phyloP scores from a whole-genome alignment of 2,888 invertebrate genomes.

The Lydus trimaculatus region DNA sequence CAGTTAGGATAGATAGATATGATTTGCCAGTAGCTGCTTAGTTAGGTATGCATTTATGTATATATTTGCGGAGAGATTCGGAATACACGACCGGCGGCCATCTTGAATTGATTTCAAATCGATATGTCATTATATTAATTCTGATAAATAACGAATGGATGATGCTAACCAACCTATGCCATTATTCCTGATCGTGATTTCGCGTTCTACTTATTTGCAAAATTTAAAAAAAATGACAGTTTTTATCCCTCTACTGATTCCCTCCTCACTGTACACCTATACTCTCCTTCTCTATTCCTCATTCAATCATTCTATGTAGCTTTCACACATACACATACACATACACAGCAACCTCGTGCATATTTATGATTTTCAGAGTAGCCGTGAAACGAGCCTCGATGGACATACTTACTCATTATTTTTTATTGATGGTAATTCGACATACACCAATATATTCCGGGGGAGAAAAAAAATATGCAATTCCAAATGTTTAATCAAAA shows the following conservation, averaged over 20 bases:
- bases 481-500: constrained; percentile 27
- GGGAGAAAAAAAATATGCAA: constrained; percentile 24
- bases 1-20: constrained; percentile 49
- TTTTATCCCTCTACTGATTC: constrained; percentile 31
- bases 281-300: neutral
- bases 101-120: constrained; percentile 56
- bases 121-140: constrained; percentile 58
- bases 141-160: constrained; percentile 52
- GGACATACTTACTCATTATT: constrained; percentile 39
- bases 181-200: constrained; percentile 46
- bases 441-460: constrained; percentile 35
- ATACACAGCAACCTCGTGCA: constrained; percentile 38
- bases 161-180: constrained; percentile 45
- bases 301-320: constrained; percentile 20
- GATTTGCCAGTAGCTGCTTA: constrained; percentile 53
- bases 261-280: constrained; percentile 8
- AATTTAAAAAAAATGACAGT: constrained; percentile 39
- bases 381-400: constrained; percentile 39
- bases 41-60: constrained; percentile 55
- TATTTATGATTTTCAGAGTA: constrained; percentile 40
- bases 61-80: constrained; percentile 51
- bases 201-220: constrained; percentile 39
- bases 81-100: constrained; percentile 49
- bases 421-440: constrained; percentile 39
- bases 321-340: too few species aligned